A percentile compares a stretch with the other conserved stretches of the same genome.
phyloP scores from a whole-genome alignment of 2,888 invertebrate genomes.

The Sphecodes monilicornis region DNA sequence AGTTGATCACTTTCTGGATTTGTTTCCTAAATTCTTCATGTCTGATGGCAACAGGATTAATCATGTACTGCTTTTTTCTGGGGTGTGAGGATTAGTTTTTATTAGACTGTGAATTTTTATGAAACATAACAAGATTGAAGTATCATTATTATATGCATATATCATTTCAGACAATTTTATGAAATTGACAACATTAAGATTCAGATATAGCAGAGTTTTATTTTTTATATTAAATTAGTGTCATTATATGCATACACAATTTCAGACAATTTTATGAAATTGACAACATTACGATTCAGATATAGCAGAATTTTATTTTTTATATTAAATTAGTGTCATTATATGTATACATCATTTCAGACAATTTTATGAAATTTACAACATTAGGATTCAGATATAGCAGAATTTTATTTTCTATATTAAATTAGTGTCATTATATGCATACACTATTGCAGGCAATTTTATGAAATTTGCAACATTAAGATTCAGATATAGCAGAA shows the following conservation, averaged over 20 bases:
- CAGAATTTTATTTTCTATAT: no score
- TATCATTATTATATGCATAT: no score
- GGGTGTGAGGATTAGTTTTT: no score
- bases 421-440: no score
- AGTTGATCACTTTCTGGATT: neutral
- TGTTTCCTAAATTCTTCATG: no score
- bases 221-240: no score
- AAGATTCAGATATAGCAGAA: neutral
- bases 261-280: neutral
- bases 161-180: neutral
- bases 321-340: no score
- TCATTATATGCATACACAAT: no score
- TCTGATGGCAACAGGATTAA: no score
- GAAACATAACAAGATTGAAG: neutral
- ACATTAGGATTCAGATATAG: neutral
- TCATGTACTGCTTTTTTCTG: no score
- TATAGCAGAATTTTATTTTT: neutral
- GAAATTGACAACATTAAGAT: neutral
- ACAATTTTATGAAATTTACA: neutral
- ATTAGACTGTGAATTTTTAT: no score
- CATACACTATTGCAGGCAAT: neutral
- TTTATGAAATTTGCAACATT: neutral
- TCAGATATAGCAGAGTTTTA: neutral
- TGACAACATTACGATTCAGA: neutral
- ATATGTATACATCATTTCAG: no score